These are phyloP conservation scores for Lepidostoma basale DNA, from an alignment of 1,140 invertebrate species.

Conservation along the genomic window DNA sequence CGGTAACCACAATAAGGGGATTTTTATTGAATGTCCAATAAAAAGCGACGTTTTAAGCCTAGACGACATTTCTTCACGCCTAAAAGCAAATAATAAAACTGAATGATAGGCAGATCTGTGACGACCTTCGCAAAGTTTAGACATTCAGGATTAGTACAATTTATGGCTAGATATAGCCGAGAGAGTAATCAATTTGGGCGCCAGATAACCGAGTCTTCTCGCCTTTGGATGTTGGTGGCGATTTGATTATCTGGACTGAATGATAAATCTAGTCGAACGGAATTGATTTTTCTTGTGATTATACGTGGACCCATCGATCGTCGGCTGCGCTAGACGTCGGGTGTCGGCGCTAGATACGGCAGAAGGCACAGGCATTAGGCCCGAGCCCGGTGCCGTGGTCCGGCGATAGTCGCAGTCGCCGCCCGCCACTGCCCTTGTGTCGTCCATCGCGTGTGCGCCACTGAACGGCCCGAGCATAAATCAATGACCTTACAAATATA, in stretches of 20 bases:
- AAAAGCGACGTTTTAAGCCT: too few species aligned
- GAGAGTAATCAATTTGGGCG: background rate
- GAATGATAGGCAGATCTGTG: background rate
- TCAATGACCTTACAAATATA: slow-evolving; percentile 45
- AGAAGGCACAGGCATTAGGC: background rate
- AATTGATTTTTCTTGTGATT: slow-evolving; percentile 35
- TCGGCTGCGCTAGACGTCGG: too few species aligned
- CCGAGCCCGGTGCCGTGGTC: too few species aligned
- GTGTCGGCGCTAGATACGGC: background rate
- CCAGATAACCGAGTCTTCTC: background rate
- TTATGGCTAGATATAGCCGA: background rate
- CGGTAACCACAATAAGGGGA: too few species aligned
- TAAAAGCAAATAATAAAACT: background rate
- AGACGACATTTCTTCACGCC: too few species aligned
- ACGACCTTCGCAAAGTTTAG: slow-evolving; percentile 2
- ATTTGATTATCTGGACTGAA: slow-evolving; percentile 13
- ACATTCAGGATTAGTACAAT: background rate
- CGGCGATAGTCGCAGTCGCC: too few species aligned
- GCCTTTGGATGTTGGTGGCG: background rate
- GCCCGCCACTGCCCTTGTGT: slow-evolving; percentile 15
- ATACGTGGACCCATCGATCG: slow-evolving; percentile 7
- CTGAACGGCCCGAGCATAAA: slow-evolving; percentile 36
- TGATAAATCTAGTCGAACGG: slow-evolving; percentile 30
- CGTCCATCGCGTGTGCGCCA: slow-evolving; percentile 40
- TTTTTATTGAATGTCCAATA: too few species aligned